Percentiles rank a stretch among this genome's conserved stretches.
These are phyloP conservation scores for Illadopsis cleaveri DNA, from an alignment of 2,113 vertebrate species.

Conservation along the genomic window DNA sequence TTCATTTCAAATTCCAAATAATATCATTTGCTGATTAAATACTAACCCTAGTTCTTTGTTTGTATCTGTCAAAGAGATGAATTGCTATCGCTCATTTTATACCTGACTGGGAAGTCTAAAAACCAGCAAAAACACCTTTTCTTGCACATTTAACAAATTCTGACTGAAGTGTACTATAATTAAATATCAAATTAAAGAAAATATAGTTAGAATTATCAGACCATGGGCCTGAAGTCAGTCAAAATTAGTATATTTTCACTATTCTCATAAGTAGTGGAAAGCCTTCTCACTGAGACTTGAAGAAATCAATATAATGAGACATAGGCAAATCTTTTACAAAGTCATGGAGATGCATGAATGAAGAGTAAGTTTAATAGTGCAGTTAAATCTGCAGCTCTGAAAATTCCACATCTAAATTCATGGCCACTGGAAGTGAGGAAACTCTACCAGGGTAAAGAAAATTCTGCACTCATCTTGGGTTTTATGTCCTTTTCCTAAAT, in stretches of 20 bases:
- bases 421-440: neutral
- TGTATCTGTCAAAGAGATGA: neutral
- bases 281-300: neutral
- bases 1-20: neutral
- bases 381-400: neutral
- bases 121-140: neutral
- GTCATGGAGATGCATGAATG: neutral
- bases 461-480: neutral
- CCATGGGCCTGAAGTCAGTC: neutral
- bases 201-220: neutral
- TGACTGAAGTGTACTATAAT: neutral
- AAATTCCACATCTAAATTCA: neutral
- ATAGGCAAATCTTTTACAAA: neutral
- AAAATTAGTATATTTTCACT: neutral
- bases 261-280: neutral
- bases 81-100: neutral
- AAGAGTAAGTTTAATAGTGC: neutral
- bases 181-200: neutral
- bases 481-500: neutral
- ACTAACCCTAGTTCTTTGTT: neutral
- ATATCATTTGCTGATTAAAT: neutral
- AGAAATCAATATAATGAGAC: neutral
- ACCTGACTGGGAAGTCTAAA: neutral
- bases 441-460: neutral
- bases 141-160: neutral